These are phyloP conservation scores for Lerista edwardsae DNA, from an alignment of 2,797 vertebrate species.

Conservation along the genomic window DNA sequence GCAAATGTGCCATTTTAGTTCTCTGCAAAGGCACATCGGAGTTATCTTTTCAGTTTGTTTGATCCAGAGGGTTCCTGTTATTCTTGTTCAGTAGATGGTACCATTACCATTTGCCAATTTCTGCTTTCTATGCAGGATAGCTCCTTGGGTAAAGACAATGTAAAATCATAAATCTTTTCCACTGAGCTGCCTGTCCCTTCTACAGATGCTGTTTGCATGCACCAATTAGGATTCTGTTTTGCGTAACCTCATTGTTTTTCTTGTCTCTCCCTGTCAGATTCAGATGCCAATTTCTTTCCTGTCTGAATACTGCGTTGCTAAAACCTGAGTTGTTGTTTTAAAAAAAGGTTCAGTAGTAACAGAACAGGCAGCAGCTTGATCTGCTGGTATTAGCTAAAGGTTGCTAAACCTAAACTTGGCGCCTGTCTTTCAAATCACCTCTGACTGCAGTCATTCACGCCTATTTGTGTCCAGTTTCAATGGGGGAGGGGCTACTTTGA, in stretches of 20 bases:
- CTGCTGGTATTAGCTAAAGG: background rate
- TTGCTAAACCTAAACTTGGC: no score
- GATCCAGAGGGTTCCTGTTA: background rate
- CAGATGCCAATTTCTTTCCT: background rate
- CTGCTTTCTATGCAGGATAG: background rate
- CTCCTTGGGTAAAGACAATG: constrained; percentile 3
- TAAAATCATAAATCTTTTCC: constrained; percentile 19
- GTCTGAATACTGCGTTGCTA: background rate
- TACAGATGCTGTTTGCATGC: background rate
- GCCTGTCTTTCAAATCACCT: no score
- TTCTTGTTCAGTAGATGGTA: background rate
- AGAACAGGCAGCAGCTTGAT: background rate
- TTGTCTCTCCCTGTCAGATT: background rate
- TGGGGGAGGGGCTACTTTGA: no score
- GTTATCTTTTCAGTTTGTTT: background rate
- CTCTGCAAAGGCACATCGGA: background rate
- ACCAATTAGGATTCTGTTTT: constrained; percentile 23
- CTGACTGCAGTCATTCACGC: no score
- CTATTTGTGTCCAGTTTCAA: no score
- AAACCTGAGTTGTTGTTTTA: background rate
- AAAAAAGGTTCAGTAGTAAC: background rate
- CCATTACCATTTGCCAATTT: background rate
- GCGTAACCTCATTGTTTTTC: constrained; percentile 21
- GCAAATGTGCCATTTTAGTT: background rate
- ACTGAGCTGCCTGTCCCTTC: background rate